Evolutionary conservation across 1,140 invertebrate species (phyloP).

Genomic region (Carposina sasakii): DNA sequence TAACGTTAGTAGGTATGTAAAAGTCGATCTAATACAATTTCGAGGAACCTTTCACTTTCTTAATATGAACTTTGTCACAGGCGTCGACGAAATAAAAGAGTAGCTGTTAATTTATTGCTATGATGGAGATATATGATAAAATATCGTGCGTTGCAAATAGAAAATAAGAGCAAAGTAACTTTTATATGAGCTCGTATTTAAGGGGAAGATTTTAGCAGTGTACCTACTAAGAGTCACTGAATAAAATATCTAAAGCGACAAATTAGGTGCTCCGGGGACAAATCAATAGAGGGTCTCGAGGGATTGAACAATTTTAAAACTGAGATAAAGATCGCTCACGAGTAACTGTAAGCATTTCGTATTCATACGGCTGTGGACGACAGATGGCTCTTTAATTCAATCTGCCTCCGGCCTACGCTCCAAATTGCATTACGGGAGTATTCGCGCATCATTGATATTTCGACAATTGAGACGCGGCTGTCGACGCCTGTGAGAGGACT

Average conservation of each 20-base stretch:
- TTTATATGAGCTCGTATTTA: too few relatives aligned
- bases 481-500: slow-evolving; percentile 7
- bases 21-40: slow-evolving; percentile 53
- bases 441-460: slow-evolving; percentile 72
- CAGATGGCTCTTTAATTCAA: slow-evolving; percentile 71
- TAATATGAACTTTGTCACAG: slow-evolving; percentile 33
- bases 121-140: slow-evolving; percentile 35
- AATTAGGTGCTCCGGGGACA: slow-evolving; percentile 60
- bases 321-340: slow-evolving; percentile 67
- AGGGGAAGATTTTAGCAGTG: too few relatives aligned
- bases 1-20: slow-evolving; percentile 47
- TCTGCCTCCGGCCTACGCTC: slow-evolving; percentile 60
- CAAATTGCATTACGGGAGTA: slow-evolving; percentile 67
- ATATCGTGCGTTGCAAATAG: slow-evolving; percentile 13
- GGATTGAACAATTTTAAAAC: slow-evolving; percentile 70
- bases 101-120: slow-evolving; percentile 31
- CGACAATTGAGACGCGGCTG: slow-evolving; percentile 39
- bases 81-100: slow-evolving; percentile 35
- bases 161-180: slow-evolving; percentile 16
- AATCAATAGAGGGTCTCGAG: slow-evolving; percentile 58
- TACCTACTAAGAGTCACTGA: slow-evolving; percentile 41
- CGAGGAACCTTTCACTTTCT: slow-evolving; percentile 54
- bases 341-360: slow-evolving; percentile 64
- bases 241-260: slow-evolving; percentile 53
- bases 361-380: slow-evolving; percentile 65